Evolutionary conservation across 2,113 vertebrate genomes (phyloP).

Genomic region (Sorex fumeus): DNA sequence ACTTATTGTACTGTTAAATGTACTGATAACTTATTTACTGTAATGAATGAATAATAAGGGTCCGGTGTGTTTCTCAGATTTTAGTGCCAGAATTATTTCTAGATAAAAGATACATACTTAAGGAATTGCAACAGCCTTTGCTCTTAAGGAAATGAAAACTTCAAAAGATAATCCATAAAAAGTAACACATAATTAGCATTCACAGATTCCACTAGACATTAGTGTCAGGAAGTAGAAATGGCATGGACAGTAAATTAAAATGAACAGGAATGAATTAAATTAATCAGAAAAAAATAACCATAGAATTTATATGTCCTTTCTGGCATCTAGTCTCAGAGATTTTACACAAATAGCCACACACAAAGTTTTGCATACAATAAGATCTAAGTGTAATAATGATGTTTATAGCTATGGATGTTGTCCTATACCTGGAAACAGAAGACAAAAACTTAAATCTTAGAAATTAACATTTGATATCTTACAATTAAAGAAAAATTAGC

Average conservation of each 20-base stretch:
- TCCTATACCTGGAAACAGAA: neutral
- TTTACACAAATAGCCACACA: neutral
- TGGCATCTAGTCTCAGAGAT: neutral
- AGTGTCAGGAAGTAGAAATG: neutral
- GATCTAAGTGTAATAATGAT: neutral
- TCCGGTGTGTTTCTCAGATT: neutral
- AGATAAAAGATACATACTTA: constrained; percentile 35
- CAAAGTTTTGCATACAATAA: neutral
- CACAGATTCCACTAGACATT: neutral
- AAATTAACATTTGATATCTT: neutral
- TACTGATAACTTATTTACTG: neutral
- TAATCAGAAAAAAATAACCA: constrained; percentile 54
- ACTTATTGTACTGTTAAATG: neutral
- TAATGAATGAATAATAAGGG: neutral
- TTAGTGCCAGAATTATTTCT: neutral
- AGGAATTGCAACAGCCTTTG: constrained; percentile 19
- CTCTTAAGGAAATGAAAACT: constrained; percentile 58
- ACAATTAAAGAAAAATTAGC: neutral
- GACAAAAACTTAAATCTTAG: neutral
- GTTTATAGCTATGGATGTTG: no score
- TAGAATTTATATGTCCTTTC: neutral
- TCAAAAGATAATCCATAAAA: constrained; percentile 46
- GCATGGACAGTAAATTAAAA: neutral
- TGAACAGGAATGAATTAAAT: neutral
- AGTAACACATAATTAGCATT: constrained; percentile 48